phyloP scores from a whole-genome alignment of 2,888 invertebrate genomes.

The Synanthedon vespiformis region DNA sequence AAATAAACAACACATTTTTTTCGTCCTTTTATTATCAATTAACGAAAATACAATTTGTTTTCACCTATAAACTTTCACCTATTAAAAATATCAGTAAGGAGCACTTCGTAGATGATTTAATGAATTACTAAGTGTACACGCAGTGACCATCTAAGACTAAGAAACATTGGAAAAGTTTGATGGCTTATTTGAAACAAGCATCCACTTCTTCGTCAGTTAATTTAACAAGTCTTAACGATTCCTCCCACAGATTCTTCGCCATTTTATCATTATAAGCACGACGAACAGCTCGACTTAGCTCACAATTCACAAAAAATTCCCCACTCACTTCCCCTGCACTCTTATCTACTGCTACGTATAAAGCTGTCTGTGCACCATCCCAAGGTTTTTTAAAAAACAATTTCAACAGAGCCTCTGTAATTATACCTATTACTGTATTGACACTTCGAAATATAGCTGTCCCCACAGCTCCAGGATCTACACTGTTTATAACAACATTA shows the following conservation, averaged over 20 bases:
- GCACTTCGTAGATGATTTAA: too few relatives aligned
- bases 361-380: constrained; percentile 85
- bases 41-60: too few relatives aligned
- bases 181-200: constrained; percentile 39
- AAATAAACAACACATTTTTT: too few relatives aligned
- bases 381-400: constrained; percentile 79
- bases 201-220: constrained; percentile 75
- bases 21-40: too few relatives aligned
- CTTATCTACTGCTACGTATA: constrained; percentile 79
- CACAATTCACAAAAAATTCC: constrained; percentile 83
- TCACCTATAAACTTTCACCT: too few relatives aligned
- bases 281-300: constrained; percentile 68
- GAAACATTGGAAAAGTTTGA: background rate
- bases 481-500: constrained; percentile 80
- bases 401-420: constrained; percentile 72
- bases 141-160: too few relatives aligned
- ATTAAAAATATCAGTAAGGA: too few relatives aligned
- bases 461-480: constrained; percentile 88
- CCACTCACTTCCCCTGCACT: constrained; percentile 76
- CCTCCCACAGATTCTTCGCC: constrained; percentile 83
- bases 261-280: constrained; percentile 74
- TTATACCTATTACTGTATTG: constrained; percentile 58
- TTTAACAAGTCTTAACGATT: constrained; percentile 77
- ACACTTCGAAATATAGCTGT: constrained; percentile 76
- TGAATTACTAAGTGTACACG: too few relatives aligned